Evolutionary conservation across 2,797 vertebrate species (phyloP).

Genomic region (Graptemys geographica): DNA sequence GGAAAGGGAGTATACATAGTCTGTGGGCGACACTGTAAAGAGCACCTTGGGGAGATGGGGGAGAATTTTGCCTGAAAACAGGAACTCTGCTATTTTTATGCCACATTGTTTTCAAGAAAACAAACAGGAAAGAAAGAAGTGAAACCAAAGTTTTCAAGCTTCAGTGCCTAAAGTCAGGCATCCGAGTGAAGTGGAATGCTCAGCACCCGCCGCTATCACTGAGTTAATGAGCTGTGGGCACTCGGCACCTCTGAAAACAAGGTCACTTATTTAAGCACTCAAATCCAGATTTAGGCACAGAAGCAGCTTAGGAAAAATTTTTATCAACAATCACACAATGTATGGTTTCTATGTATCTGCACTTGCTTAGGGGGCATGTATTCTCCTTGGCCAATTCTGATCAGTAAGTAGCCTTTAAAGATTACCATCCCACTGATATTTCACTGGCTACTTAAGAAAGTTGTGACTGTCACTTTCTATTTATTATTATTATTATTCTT

Average conservation of each 20-base stretch:
- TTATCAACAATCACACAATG: too few relatives aligned
- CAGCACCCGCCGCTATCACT: neutral
- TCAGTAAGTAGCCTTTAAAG: neutral
- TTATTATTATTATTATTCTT: neutral
- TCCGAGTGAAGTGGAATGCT: neutral
- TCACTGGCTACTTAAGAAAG: neutral
- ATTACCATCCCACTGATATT: neutral
- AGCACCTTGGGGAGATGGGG: too few relatives aligned
- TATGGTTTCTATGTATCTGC: neutral
- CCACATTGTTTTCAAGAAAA: neutral
- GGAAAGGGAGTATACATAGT: neutral
- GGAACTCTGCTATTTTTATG: fast-evolving
- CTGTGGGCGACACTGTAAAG: too few relatives aligned
- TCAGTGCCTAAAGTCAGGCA: fast-evolving
- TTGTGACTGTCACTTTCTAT: neutral
- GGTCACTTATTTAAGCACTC: neutral
- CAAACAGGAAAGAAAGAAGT: neutral
- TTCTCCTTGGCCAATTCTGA: neutral
- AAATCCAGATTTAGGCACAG: neutral
- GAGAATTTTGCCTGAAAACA: neutral
- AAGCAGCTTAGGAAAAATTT: neutral
- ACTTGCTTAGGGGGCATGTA: neutral
- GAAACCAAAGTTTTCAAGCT: neutral
- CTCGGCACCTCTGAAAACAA: neutral
- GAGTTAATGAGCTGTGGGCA: neutral